Evolutionary conservation across 1,140 invertebrate species (phyloP), one percentile per base, ranked within the genome.

Genomic region (Branchinecta lindahli): DNA sequence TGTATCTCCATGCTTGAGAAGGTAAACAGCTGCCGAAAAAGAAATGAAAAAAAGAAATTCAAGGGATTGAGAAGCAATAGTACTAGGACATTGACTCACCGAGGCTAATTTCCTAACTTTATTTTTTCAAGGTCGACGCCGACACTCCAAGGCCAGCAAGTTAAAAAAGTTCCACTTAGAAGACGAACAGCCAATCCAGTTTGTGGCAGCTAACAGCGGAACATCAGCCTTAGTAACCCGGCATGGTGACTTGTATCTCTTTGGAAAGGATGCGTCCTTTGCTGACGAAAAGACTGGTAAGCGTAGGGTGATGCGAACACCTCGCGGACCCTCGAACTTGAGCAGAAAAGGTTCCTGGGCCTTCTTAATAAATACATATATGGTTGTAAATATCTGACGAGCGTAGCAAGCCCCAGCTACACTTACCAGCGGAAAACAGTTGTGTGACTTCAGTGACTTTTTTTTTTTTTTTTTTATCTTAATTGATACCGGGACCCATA

Each of bases 91-190:
- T 66, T 66, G 66, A 8, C 20, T 21, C 20, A 20, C 44, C 0
- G 44, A 66, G 8, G 20, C 10, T 8, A 66, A 8, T 8, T 8
- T 66, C 3, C 8, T 8, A 66, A 8, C 69, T 46, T 70, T 65
- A 71, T 72, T 66, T 21, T 33, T 33, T 33, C 33, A 3, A 73
- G 72, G 21, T 76, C 74, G 21, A 78, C 87, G 94, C 6, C 80
- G 93, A 21, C 90, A 91, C 76, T 88, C 90, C 0, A 96, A 96
- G 80, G 87, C 92, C 8, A 86, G 88, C 0, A 93, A 95, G 77
- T 92, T 92, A 68, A 94, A 94, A 79, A 94, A 91, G 80, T 93
- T 96, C 81, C 84, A 87, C 66, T 91, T 92, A 81, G 85, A 96
- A 45, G 93, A 96, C 74, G 87, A 89, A 0, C 87, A 93, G 75